Conservation (phyloP, 2,888 invertebrate species). For the Drosophila histrio region DNA sequence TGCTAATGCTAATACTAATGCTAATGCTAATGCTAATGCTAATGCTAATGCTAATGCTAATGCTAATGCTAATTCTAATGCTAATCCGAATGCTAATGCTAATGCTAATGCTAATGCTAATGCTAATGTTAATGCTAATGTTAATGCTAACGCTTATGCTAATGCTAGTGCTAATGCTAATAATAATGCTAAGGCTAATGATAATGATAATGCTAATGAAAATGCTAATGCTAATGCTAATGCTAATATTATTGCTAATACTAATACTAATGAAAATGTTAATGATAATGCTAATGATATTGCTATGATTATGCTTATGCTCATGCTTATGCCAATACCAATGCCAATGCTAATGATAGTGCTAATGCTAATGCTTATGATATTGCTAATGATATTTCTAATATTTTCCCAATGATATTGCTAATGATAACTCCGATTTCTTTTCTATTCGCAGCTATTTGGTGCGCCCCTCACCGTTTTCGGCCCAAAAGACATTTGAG, state of each 20-base stretch:
- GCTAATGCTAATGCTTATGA: not conserved
- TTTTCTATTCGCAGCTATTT: constrained; percentile 88
- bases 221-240: not conserved
- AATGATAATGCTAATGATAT: not conserved
- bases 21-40: not conserved
- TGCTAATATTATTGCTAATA: not conserved
- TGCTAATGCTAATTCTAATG: not conserved
- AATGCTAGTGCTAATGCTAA: not conserved
- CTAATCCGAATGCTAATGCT: not conserved
- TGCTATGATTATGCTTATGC: not conserved
- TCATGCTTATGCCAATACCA: not conserved
- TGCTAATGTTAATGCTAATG: not conserved
- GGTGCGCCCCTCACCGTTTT: constrained; percentile 97
- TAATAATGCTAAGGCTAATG: not conserved
- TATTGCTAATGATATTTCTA: not conserved
- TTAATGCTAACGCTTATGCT: not conserved
- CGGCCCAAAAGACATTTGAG: constrained; percentile 97
- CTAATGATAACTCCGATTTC: not conserved
- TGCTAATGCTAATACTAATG: not conserved
- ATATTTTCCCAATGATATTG: not conserved
- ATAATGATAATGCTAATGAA: not conserved
- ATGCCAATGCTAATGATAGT: not conserved
- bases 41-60: not conserved
- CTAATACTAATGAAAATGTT: not conserved
- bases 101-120: not conserved